Percentiles rank a stretch among this genome's conserved stretches.
phyloP scores from a whole-genome alignment of 2,797 vertebrate species.

The Taenioides sp. region DNA sequence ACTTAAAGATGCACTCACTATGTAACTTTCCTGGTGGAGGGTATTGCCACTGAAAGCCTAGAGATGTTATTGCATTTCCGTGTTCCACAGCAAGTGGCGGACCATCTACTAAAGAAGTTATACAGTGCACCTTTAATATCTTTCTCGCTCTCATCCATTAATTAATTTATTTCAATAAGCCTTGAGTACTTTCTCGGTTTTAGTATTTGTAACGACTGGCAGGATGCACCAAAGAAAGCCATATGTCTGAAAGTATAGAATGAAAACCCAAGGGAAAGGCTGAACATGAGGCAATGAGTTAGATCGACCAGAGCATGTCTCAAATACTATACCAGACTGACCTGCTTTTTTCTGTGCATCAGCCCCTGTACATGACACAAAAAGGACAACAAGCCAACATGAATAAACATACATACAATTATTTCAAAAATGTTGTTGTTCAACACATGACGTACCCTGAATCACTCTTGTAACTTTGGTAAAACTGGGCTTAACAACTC shows the following conservation, averaged over 20 bases:
- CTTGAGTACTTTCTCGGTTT: too few relatives aligned
- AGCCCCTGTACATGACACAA: conserved; percentile 55
- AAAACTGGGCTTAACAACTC: conserved; percentile 67
- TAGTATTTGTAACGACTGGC: background rate
- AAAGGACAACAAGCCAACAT: background rate
- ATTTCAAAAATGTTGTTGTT: background rate
- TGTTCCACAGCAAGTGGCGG: background rate
- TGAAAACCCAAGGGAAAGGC: conserved; percentile 3
- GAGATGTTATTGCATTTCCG: background rate
- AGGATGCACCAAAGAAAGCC: conserved; percentile 39
- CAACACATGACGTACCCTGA: conserved; percentile 50
- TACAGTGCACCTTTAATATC: too few relatives aligned
- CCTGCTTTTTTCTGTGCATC: conserved; percentile 79
- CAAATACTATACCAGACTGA: conserved; percentile 62
- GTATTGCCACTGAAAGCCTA: too few relatives aligned
- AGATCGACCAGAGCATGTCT: background rate
- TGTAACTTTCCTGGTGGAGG: background rate
- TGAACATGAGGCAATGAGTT: conserved; percentile 5
- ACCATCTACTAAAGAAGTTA: too few relatives aligned
- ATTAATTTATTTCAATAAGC: too few relatives aligned
- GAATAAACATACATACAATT: background rate
- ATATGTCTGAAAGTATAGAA: conserved; percentile 26
- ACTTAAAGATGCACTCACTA: background rate
- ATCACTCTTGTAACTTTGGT: conserved; percentile 53
- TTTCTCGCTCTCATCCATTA: too few relatives aligned